Percentiles rank a stretch among this genome's conserved stretches.
These are phyloP conservation scores for Cacatua alba DNA, from an alignment of 2,113 vertebrate species.

Conservation along the genomic window DNA sequence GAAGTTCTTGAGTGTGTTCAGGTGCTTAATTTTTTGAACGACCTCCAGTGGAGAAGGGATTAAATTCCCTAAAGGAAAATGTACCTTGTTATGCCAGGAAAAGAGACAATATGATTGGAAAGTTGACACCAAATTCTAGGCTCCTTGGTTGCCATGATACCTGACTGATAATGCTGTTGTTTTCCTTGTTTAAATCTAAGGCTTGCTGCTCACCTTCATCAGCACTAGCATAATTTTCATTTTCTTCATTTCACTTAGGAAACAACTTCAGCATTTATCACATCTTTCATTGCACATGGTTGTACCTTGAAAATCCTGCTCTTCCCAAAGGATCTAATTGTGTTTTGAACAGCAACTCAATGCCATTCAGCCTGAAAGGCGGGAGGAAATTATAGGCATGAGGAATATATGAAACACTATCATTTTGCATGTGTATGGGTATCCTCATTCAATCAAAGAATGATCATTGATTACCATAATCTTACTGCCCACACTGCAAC, in stretches of 20 bases:
- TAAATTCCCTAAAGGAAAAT: background rate
- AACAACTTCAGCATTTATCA: constrained; percentile 35
- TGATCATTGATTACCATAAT: constrained; percentile 1
- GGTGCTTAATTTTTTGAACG: background rate
- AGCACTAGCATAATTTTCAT: background rate
- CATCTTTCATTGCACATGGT: background rate
- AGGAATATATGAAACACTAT: background rate
- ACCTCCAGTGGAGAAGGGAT: background rate
- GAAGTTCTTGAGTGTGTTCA: background rate
- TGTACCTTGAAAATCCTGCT: constrained; percentile 38
- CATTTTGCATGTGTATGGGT: background rate
- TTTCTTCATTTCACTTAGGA: constrained; percentile 16
- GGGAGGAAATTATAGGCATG: constrained; percentile 1
- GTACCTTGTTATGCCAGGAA: background rate
- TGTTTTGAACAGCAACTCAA: background rate
- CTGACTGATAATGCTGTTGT: constrained; percentile 53
- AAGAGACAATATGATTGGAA: constrained; percentile 7
- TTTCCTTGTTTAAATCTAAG: constrained; percentile 25
- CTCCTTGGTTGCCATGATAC: constrained; percentile 33
- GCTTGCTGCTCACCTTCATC: constrained; percentile 32
- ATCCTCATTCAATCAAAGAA: background rate
- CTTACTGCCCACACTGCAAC: background rate
- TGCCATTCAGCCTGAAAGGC: background rate
- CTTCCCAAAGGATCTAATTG: constrained; percentile 12
- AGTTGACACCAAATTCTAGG: constrained; percentile 30